Evolutionary conservation across 2,797 vertebrate genomes (phyloP), one percentile per base, ranked within the genome.

Genomic region (Pipistrellus pygmaeus): DNA sequence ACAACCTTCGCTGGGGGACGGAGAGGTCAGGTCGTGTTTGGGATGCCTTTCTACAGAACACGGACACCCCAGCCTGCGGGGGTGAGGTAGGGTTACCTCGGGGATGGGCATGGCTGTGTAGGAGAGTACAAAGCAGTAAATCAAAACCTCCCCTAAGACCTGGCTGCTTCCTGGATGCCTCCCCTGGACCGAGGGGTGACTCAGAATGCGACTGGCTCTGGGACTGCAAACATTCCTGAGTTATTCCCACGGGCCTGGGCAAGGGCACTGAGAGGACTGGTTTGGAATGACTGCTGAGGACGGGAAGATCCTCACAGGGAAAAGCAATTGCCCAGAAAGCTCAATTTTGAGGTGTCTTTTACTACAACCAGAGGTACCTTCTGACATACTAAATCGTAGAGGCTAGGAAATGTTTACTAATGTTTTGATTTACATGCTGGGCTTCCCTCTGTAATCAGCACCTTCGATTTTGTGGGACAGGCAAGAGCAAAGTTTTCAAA

Each of bases 121-220:
- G 83, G 82, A 69, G 41, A 92, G 80, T 64, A 69, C 78, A 14
- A 41, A 14, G 71, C 48, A 66, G 73, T 90, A 85, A 86, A 91
- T 96, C 91, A 86, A 89, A 92, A 55, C 94, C 91, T 95, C 91
- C 75, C 88, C 90, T 38, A 60, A 88, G 94, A 80, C 71, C 5
- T 1, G 9, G n/a, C 91, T 93, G 91, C 91, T 95, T 95, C 81
- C 94, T 91, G 88, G 85, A 88, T 2, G 21, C 92, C 86, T 95
- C 84, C 88, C 57, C 44, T 41, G 84, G 77, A 75, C 73, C 17
- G 55, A 88, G 55, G 84, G 57, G 83, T 96, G 92, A 96, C 95
- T 96, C 96, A 95, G 73, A 85, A 82, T 64, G 81, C 69, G 86
- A 75, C 90, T 69, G 85, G 25, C 86, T 76, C 80, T 95, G 78